These are phyloP conservation scores for Carassius auratus DNA, from an alignment of 2,113 vertebrate species.

Conservation along the genomic window DNA sequence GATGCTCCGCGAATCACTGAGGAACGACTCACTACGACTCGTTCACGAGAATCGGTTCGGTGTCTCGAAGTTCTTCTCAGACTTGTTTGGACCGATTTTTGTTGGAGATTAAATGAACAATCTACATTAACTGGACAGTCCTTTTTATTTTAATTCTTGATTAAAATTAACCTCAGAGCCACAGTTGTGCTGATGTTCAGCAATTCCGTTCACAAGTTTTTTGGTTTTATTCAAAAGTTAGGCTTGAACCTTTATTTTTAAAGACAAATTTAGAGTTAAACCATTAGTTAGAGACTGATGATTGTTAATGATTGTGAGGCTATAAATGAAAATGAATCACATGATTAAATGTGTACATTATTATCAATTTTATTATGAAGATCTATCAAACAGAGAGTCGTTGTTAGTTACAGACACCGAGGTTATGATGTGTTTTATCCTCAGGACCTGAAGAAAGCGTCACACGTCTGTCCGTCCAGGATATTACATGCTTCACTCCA, in stretches of 20 bases:
- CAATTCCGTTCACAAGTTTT: background rate
- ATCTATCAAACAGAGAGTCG: background rate
- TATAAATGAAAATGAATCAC: background rate
- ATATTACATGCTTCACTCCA: background rate
- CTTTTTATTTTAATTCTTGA: background rate
- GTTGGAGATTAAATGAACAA: background rate
- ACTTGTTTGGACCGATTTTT: background rate
- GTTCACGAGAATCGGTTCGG: background rate
- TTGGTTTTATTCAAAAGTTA: background rate
- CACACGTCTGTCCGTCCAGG: too few relatives aligned
- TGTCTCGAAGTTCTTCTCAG: background rate
- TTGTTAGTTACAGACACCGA: background rate
- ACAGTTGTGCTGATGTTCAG: background rate
- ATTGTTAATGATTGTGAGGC: background rate
- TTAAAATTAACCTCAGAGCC: background rate
- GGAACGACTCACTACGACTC: too few relatives aligned
- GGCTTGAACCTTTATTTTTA: background rate
- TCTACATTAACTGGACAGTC: background rate
- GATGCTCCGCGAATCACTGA: constrained; percentile 19
- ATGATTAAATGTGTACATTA: background rate
- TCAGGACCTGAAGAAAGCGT: background rate
- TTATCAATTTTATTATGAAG: background rate
- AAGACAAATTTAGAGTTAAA: too few relatives aligned
- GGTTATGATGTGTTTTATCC: background rate
- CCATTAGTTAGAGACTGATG: too few relatives aligned